phyloP scores from a whole-genome alignment of 2,113 vertebrate species.

The Aptenodytes patagonicus region DNA sequence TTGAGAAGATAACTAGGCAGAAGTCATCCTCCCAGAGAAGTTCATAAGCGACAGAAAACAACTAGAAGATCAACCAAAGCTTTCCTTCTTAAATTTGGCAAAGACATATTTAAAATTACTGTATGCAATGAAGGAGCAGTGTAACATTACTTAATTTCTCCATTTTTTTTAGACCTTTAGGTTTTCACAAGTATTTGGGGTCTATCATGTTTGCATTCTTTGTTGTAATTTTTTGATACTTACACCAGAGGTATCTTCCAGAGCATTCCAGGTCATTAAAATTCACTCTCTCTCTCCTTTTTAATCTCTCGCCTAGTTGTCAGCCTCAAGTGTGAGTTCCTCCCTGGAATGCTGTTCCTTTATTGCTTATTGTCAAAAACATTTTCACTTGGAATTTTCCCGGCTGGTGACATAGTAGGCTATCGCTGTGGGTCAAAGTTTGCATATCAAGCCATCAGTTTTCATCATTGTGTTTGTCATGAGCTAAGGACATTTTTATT shows the following conservation, averaged over 20 bases:
- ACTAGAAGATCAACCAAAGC: background rate
- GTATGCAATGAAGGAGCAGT: background rate
- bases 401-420: slow-evolving; percentile 26
- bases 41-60: background rate
- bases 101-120: background rate
- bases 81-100: background rate
- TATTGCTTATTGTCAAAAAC: slow-evolving; percentile 58
- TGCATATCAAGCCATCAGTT: slow-evolving; percentile 63
- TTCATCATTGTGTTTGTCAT: slow-evolving; percentile 55
- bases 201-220: background rate
- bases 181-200: background rate
- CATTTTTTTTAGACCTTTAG: background rate
- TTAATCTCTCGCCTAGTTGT: slow-evolving; percentile 22
- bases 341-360: slow-evolving; percentile 65
- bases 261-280: slow-evolving; percentile 59
- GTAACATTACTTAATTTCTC: background rate
- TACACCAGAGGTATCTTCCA: slow-evolving; percentile 15
- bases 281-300: slow-evolving; percentile 15
- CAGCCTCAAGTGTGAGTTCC: slow-evolving; percentile 31
- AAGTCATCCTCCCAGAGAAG: background rate
- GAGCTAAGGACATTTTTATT: background rate
- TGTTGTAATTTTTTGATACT: slow-evolving; percentile 7
- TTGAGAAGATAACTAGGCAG: slow-evolving; percentile 1
- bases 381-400: slow-evolving; percentile 41
- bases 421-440: slow-evolving; percentile 62